Evolutionary conservation across 2,888 invertebrate genomes (phyloP).

Genomic region (Drepana falcataria): DNA sequence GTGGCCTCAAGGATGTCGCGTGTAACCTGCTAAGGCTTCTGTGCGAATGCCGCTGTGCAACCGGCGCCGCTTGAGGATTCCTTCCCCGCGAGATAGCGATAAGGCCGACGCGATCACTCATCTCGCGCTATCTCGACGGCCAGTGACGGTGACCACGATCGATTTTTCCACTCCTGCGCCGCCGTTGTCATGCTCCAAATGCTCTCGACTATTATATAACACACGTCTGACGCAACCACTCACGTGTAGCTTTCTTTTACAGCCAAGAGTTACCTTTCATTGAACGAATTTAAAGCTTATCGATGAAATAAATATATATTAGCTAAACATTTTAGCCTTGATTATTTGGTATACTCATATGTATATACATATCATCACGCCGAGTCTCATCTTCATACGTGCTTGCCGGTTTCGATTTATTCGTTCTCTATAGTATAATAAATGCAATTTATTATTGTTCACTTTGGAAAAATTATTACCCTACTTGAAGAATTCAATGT

Average conservation of each 20-base stretch:
- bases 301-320: too few relatives aligned
- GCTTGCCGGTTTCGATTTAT: too few relatives aligned
- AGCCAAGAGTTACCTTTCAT: not conserved
- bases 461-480: too few relatives aligned
- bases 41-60: slow-evolving; percentile 65
- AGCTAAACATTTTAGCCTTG: too few relatives aligned
- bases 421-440: too few relatives aligned
- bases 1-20: slow-evolving; percentile 65
- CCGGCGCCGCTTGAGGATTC: slow-evolving; percentile 58
- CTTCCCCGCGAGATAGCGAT: slow-evolving; percentile 71
- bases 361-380: too few relatives aligned
- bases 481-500: too few relatives aligned
- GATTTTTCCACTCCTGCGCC: slow-evolving; percentile 38
- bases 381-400: too few relatives aligned
- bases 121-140: slow-evolving; percentile 60
- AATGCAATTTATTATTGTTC: too few relatives aligned
- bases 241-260: not conserved
- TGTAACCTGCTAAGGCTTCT: slow-evolving; percentile 69
- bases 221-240: not conserved
- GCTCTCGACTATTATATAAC: not conserved
- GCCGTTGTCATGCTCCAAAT: slow-evolving; percentile 16
- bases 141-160: slow-evolving; percentile 50
- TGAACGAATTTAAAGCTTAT: too few relatives aligned
- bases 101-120: slow-evolving; percentile 64
- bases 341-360: too few relatives aligned